Percentiles rank a stretch among this genome's conserved stretches.
Conservation (phyloP, 2,888 invertebrate genomes). For the Tetragnatha montana region DNA sequence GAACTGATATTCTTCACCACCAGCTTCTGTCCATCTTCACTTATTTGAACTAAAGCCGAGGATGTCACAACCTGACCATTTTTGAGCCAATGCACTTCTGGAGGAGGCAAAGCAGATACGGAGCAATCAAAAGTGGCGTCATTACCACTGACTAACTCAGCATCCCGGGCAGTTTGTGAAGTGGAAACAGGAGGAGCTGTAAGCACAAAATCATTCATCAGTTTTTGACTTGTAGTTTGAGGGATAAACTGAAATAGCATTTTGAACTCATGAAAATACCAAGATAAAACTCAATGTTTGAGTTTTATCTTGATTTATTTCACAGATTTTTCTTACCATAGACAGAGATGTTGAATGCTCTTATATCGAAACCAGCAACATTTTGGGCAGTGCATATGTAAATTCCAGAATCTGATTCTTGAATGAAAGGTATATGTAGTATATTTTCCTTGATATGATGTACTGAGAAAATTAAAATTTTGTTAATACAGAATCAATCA, state of each 20-base stretch:
- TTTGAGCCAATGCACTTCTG: constrained; percentile 57
- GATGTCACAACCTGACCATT: constrained; percentile 23
- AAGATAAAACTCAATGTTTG: neutral
- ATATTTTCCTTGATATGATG: constrained; percentile 45
- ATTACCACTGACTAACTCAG: constrained; percentile 58
- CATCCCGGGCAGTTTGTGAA: constrained; percentile 39
- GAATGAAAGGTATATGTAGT: constrained; percentile 74
- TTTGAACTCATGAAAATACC: no score
- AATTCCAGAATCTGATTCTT: constrained; percentile 73
- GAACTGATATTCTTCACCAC: constrained; percentile 73
- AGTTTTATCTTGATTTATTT: neutral
- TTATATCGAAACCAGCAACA: constrained; percentile 73
- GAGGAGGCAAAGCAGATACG: constrained; percentile 46
- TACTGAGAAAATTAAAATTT: constrained; percentile 21
- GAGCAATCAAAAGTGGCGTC: constrained; percentile 64
- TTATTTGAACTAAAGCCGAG: neutral
- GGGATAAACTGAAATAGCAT: no score
- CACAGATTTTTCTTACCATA: constrained; percentile 73
- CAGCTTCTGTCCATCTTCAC: constrained; percentile 50
- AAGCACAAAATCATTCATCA: neutral
- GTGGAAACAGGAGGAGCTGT: constrained; percentile 70
- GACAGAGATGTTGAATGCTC: constrained; percentile 74
- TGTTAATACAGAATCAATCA: neutral
- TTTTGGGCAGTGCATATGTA: constrained; percentile 72
- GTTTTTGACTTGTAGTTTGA: no score